A percentile compares a stretch with the other conserved stretches of the same genome.
Evolutionary conservation across 2,888 invertebrate species (phyloP).

Genomic region (Hirtodrosophila alboralis): DNA sequence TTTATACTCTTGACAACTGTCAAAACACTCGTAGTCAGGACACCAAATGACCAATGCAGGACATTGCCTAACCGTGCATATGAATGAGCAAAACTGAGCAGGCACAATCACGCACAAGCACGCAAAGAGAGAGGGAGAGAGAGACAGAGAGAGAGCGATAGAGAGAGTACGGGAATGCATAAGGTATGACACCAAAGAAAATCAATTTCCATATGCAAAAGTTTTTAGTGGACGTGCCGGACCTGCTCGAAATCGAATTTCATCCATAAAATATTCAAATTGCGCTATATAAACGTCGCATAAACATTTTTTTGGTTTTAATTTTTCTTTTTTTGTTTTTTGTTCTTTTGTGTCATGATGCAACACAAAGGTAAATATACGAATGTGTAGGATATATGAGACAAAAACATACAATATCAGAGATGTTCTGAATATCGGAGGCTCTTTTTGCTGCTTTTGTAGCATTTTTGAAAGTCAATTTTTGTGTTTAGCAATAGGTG

Average conservation of each 20-base stretch:
- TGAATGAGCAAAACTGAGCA: slow-evolving; percentile 45
- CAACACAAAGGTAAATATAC: slow-evolving; percentile 31
- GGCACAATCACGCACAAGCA: slow-evolving; percentile 26
- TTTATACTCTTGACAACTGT: slow-evolving; percentile 75
- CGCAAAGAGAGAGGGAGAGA: no score
- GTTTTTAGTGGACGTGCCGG: slow-evolving; percentile 74
- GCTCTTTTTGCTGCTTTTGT: no score
- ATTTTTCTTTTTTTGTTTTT: no score
- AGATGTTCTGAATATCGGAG: no score
- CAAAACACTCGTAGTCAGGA: slow-evolving; percentile 62
- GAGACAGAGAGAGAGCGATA: no score
- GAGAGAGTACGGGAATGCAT: slow-evolving; percentile 40
- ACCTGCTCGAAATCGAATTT: slow-evolving; percentile 67
- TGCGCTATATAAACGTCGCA: slow-evolving; percentile 78
- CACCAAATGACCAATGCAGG: slow-evolving; percentile 32
- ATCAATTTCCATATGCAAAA: slow-evolving; percentile 81
- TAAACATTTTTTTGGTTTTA: no score
- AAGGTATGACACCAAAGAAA: slow-evolving; percentile 65
- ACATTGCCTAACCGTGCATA: slow-evolving; percentile 34
- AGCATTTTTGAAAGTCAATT: no score
- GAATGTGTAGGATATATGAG: not conserved
- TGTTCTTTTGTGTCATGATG: slow-evolving; percentile 25
- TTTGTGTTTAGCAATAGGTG: no score
- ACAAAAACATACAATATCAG: not conserved
- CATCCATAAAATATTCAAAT: slow-evolving; percentile 77